These are phyloP conservation scores for Desmophyllum pertusum DNA, from an alignment of 92 coral and sea anemone genomes.

Conservation along the genomic window DNA sequence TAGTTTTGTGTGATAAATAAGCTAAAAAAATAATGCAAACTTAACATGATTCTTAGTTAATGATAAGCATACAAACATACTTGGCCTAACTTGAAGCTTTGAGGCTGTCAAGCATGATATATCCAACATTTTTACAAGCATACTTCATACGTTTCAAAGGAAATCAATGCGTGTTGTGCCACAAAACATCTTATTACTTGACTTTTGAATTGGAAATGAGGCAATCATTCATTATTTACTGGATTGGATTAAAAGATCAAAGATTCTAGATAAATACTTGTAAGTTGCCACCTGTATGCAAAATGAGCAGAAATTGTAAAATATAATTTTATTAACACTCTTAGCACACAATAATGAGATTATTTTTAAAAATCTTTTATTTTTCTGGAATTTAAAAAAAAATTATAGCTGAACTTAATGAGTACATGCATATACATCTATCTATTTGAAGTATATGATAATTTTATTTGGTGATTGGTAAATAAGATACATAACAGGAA, in stretches of 20 bases:
- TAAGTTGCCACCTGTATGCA: neutral
- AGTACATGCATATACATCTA: too few relatives aligned
- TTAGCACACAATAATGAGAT: neutral
- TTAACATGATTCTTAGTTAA: neutral
- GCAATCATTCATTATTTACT: conserved; percentile 16
- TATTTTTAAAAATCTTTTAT: too few relatives aligned
- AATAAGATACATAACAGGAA: too few relatives aligned
- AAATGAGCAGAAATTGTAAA: neutral
- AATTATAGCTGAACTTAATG: too few relatives aligned
- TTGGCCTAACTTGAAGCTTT: conserved; percentile 57
- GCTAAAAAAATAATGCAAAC: neutral
- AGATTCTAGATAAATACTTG: neutral
- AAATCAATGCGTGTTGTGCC: neutral
- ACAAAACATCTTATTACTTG: neutral
- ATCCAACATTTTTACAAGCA: conserved; percentile 31
- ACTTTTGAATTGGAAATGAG: neutral
- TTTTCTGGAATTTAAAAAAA: too few relatives aligned
- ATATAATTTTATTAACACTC: too few relatives aligned
- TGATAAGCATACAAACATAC: conserved; percentile 30
- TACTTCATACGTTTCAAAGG: conserved; percentile 7
- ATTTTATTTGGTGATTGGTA: too few relatives aligned
- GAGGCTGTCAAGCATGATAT: conserved; percentile 13
- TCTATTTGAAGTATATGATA: too few relatives aligned
- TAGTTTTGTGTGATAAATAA: neutral
- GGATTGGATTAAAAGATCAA: conserved; percentile 31